Conservation (phyloP, 2,113 vertebrate genomes). For the Perca schrenkii region DNA sequence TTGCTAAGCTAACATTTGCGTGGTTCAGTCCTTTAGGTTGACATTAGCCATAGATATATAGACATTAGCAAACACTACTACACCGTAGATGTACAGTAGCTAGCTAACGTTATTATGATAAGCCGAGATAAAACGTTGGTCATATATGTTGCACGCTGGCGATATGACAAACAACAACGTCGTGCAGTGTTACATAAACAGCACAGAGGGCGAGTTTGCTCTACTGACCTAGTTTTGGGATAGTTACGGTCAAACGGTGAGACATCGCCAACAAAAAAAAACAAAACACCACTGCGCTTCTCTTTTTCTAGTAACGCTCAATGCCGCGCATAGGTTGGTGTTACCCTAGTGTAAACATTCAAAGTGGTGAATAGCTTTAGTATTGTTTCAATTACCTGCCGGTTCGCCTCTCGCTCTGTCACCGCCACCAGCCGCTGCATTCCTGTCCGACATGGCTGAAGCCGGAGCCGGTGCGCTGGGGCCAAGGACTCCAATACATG, state of each 20-base stretch:
- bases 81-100: no score
- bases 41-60: neutral
- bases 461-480: slow-evolving; percentile 80
- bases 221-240: slow-evolving; percentile 87
- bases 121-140: no score
- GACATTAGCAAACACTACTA: neutral
- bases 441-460: slow-evolving; percentile 86
- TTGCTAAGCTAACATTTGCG: slow-evolving; percentile 56
- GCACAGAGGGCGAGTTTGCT: slow-evolving; percentile 73
- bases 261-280: slow-evolving; percentile 11
- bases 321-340: rapidly evolving
- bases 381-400: slow-evolving; percentile 61
- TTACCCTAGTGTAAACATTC: rapidly evolving
- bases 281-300: neutral
- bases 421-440: slow-evolving; percentile 80
- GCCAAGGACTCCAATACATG: slow-evolving; percentile 83
- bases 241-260: slow-evolving; percentile 60
- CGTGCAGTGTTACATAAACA: slow-evolving; percentile 59
- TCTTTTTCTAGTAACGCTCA: neutral
- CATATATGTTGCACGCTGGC: rapidly evolving
- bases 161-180: slow-evolving; percentile 11
- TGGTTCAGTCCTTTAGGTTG: neutral
- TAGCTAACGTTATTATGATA: neutral
- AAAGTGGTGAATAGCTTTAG: neutral
- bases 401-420: slow-evolving; percentile 79